Evolutionary conservation across 2,797 vertebrate genomes (phyloP).

Genomic region (Coccyzus lansbergi): DNA sequence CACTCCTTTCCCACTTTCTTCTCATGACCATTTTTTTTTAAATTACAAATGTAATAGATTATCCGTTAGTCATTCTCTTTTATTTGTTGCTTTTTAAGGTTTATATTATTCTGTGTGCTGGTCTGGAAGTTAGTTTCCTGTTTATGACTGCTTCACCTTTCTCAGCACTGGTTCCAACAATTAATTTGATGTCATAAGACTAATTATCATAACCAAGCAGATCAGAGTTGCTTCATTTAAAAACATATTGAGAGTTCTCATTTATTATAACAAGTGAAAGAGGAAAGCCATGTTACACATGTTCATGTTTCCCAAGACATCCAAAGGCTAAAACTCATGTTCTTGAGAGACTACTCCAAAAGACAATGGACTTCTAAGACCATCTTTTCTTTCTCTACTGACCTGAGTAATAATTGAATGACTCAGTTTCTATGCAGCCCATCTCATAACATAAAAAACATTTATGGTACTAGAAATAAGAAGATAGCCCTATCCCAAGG

Average conservation of each 20-base stretch:
- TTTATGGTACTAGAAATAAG: background rate
- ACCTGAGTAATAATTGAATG: background rate
- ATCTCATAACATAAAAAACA: background rate
- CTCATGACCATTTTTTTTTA: background rate
- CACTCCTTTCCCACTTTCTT: background rate
- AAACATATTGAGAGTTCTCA: background rate
- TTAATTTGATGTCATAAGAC: slow-evolving; percentile 27
- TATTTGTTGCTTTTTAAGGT: background rate
- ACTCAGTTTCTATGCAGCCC: background rate
- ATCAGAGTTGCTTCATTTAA: background rate
- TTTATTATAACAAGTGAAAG: slow-evolving; percentile 6
- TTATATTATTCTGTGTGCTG: background rate
- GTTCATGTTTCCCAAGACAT: background rate
- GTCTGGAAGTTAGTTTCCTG: slow-evolving; percentile 4
- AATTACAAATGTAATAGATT: background rate
- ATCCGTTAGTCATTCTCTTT: background rate
- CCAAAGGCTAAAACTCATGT: background rate
- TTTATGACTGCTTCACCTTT: background rate
- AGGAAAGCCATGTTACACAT: background rate
- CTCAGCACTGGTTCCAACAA: background rate
- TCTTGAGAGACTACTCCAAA: background rate
- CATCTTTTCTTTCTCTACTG: background rate
- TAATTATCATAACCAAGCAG: background rate
- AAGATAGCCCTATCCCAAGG: background rate
- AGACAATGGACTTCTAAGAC: background rate